Conservation (phyloP, 2,888 invertebrate species). For the Xestia c-nigrum region DNA sequence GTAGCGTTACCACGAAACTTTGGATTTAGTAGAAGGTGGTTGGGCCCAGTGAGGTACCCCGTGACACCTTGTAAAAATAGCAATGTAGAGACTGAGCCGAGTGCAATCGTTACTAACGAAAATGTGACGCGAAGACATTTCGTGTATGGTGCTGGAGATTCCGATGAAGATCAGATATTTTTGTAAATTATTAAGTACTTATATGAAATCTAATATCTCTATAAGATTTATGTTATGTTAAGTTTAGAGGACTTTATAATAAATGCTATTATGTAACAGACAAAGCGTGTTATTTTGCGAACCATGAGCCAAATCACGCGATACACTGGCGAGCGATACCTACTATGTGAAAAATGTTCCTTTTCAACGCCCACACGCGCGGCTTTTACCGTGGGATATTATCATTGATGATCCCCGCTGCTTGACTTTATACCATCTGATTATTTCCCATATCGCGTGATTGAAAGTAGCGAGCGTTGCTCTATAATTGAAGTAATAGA, state of each 20-base stretch:
- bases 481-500: not conserved
- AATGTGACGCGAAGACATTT: slow-evolving; percentile 86
- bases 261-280: slow-evolving; percentile 59
- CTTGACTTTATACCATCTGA: not conserved
- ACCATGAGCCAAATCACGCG: not conserved
- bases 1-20: slow-evolving; percentile 91
- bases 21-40: slow-evolving; percentile 91
- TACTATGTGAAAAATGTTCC: not conserved
- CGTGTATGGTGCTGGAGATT: slow-evolving; percentile 88
- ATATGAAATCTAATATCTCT: slow-evolving; percentile 53
- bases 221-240: slow-evolving; percentile 60
- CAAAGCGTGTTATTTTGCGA: slow-evolving; percentile 1
- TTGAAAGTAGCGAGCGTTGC: not conserved
- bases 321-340: not conserved
- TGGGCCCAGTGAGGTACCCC: slow-evolving; percentile 92
- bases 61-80: slow-evolving; percentile 91
- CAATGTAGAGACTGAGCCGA: slow-evolving; percentile 70
- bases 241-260: slow-evolving; percentile 66
- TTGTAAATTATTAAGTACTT: slow-evolving; percentile 80
- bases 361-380: not conserved
- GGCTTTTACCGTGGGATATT: not conserved
- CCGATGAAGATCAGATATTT: slow-evolving; percentile 92
- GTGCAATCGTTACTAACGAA: slow-evolving; percentile 79
- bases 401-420: not conserved
- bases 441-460: not conserved